Base-by-base conservation (phyloP, 2,113 vertebrate genomes). In the Pterophyllum scalare region DNA sequence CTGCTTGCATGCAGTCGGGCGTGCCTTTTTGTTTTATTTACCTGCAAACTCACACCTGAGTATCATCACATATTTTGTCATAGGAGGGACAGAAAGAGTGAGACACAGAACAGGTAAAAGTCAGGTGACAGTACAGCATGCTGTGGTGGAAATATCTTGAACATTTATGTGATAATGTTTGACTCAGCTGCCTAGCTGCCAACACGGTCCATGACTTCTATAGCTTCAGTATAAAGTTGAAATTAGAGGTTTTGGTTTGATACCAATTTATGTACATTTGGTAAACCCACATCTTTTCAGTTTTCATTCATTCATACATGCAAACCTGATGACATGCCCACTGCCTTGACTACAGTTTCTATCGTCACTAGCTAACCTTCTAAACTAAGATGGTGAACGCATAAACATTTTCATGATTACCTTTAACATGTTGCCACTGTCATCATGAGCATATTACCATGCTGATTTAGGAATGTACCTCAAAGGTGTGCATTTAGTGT, bases 11-110 rank as follows among this genome's bases (percentile, higher is more conserved):
- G 40, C 17, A 61, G 1, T 79, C 80, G 79, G 89, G 90, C 84
- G 84, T 82, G 85, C 10, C 77, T 62, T 87, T 87, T 80, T 38
- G 1, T 31, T 80, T 88, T 88, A 54, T 75, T n/a, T 24, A 77
- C 28, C 79, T 62, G 38, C 10, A n/a, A 8, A 28, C 24, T 81
- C 5, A 59, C 58, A 35, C 12, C 22, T 22, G 3, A 72, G 17
- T 58, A 72, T 86, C 4, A 0, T 19, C 15, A 40, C 74, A 58
- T 15, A 81, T 43, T 38, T 61, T 59, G 54, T 35, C 0, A n/a
- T n/a, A 4, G 56, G 72, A 31, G 20, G 3, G 58, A 54, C 28
- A 28, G 54, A 17, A 38, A 49, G 7, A 56, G 13, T 46, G 35
- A 61, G 7, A 67, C 1, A 0, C 28, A n/a, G 5, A 24, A 64